Evolutionary conservation across 2,888 invertebrate genomes (phyloP).

Genomic region (Lithophane semibrunnea): DNA sequence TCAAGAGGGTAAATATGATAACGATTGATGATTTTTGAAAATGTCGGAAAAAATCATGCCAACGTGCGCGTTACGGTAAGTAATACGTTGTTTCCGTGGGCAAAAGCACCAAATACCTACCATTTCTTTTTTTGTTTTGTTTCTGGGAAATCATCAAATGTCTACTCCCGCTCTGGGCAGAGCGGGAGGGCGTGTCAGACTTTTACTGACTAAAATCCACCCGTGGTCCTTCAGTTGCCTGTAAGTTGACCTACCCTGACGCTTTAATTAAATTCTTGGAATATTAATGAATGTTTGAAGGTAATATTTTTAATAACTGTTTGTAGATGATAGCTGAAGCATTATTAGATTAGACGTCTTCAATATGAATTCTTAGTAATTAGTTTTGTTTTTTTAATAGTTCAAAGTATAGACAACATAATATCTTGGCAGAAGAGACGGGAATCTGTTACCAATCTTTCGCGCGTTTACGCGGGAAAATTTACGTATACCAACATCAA

Average conservation of each 20-base stretch:
- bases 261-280: slow-evolving; percentile 26
- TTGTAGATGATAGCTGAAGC: background rate
- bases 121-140: too few relatives aligned
- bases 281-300: slow-evolving; percentile 5
- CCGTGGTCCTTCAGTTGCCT: too few relatives aligned
- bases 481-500: slow-evolving; percentile 54
- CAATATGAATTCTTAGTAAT: background rate
- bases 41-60: background rate
- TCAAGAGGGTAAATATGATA: background rate
- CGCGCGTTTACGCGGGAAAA: slow-evolving; percentile 30
- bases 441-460: slow-evolving; percentile 55
- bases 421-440: slow-evolving; percentile 39
- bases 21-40: background rate
- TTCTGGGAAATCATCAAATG: too few relatives aligned
- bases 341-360: background rate
- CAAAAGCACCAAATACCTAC: too few relatives aligned
- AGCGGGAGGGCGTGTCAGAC: too few relatives aligned
- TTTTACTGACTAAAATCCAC: too few relatives aligned
- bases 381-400: slow-evolving; percentile 30
- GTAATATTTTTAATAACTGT: slow-evolving; percentile 24
- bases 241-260: background rate
- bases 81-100: too few relatives aligned
- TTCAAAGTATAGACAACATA: slow-evolving; percentile 23
- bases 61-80: too few relatives aligned
- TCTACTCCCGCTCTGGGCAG: too few relatives aligned